Base-by-base conservation (phyloP, 2,888 invertebrate genomes). In the Drosophila anceps region DNA sequence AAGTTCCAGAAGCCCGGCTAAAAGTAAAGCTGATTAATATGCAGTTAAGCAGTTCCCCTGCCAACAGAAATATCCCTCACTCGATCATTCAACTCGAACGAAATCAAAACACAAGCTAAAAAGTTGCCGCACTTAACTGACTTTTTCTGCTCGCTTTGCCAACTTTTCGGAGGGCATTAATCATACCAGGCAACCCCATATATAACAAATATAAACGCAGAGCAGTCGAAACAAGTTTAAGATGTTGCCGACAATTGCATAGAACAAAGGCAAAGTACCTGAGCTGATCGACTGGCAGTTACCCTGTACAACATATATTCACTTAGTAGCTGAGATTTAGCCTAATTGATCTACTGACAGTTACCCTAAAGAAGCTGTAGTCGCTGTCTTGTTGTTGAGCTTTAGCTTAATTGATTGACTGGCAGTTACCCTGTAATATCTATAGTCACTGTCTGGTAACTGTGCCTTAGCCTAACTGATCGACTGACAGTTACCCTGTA, bases 11-110 rank as follows among this genome's bases (percentile, higher is more conserved):
- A 50, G 43, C 24, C 46, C 50, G 71, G 41, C 54, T 9, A 27
- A 53, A 67, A 51, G 54, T 62, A 64, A 63, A 69, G 51, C 81
- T 84, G 79, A 84, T 85, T 85, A 90, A 90, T 85, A 88, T 90
- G 88, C 90, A 76, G 90, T 85, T 90, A 89, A 88, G 75, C 69
- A 65, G 82, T 57, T 76, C 12, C 43, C 5, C 18, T 2, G 9
- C 15, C 15, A 12, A 18, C 27, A 5, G 9, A 24, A n/a, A 46
- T 27, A 27, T 15, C 13, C 12, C 46, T 3, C n/a, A 46, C 12
- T 4, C 48, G 13, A 35, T 37, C 18, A 8, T n/a, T 33, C 58
- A 31, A 43, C 44, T 24, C 24, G 31, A 15, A 41, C 9, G n/a
- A 79, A 73, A 73, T 73, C 73, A 77, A 79, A 71, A 69, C 54